Evolutionary conservation across 2,113 vertebrate genomes (phyloP).

Genomic region (Gavialis gangeticus): DNA sequence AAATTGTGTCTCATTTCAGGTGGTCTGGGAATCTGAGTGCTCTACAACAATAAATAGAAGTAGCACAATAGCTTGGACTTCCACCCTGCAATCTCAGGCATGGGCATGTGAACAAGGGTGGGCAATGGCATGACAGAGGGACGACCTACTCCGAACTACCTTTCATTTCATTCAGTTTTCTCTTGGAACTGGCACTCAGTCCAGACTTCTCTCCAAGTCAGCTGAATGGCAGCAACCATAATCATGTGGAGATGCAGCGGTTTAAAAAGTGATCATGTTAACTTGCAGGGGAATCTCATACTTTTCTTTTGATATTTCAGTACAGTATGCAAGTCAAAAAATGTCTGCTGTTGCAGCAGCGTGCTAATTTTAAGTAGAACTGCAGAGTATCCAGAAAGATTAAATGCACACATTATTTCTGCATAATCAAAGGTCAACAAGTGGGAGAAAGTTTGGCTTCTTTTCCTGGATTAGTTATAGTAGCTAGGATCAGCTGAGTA

Average conservation of each 20-base stretch:
- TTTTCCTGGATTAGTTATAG: constrained; percentile 36
- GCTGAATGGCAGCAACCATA: not conserved
- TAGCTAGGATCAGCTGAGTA: not conserved
- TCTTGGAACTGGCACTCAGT: not conserved
- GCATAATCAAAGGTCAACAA: not conserved
- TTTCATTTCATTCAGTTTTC: not conserved
- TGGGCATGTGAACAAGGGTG: not conserved
- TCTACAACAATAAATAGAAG: not conserved
- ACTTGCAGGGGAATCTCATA: not conserved
- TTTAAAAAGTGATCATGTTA: not conserved
- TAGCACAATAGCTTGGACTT: not conserved
- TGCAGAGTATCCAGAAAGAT: not conserved
- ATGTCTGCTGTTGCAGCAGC: not conserved
- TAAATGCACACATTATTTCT: not conserved
- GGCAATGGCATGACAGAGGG: no score
- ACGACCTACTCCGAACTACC: no score
- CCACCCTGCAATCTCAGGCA: not conserved
- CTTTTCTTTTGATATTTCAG: not conserved
- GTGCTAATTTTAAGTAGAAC: not conserved
- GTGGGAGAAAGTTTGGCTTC: constrained; percentile 40
- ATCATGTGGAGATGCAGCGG: not conserved
- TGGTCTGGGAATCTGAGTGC: not conserved
- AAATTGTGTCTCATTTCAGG: not conserved
- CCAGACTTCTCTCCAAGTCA: not conserved
- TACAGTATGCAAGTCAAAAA: not conserved